Conservation (phyloP, 2,113 vertebrate genomes). For the Pedionomus torquatus region DNA sequence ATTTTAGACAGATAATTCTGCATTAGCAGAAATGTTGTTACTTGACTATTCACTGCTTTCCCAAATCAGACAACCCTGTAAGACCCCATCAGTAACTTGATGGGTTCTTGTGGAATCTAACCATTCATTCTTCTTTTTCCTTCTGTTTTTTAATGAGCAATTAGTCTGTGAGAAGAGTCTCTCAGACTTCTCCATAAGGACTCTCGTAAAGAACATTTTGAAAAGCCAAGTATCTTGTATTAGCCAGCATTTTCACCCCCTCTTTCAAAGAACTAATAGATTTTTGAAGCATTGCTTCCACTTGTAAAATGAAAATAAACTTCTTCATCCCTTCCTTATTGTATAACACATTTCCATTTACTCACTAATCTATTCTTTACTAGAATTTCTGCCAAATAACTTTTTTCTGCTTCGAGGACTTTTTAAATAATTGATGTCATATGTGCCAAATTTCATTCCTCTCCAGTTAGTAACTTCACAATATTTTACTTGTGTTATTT, state of each 20-base stretch:
- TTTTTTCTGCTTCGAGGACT: background rate
- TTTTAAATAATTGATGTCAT: background rate
- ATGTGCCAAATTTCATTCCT: conserved; percentile 1
- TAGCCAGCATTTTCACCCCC: background rate
- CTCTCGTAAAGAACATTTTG: background rate
- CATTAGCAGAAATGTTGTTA: background rate
- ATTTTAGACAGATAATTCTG: background rate
- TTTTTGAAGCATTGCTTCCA: background rate
- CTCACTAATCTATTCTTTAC: background rate
- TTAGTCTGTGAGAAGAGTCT: background rate
- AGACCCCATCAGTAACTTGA: background rate
- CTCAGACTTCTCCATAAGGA: background rate
- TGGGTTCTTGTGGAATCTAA: background rate
- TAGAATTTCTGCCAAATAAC: background rate
- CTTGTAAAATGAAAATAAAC: background rate
- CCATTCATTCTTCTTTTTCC: background rate
- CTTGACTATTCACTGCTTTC: background rate
- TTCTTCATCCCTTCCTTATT: background rate
- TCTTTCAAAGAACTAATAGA: background rate
- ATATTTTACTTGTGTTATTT: background rate
- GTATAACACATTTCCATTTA: background rate
- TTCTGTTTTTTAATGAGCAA: background rate
- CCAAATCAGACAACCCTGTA: background rate
- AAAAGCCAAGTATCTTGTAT: background rate
- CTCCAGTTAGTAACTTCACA: background rate